A percentile compares a stretch with the other conserved stretches of the same genome.
These are phyloP conservation scores for Chloromyia formosa DNA, from an alignment of 2,888 invertebrate genomes.

Conservation along the genomic window DNA sequence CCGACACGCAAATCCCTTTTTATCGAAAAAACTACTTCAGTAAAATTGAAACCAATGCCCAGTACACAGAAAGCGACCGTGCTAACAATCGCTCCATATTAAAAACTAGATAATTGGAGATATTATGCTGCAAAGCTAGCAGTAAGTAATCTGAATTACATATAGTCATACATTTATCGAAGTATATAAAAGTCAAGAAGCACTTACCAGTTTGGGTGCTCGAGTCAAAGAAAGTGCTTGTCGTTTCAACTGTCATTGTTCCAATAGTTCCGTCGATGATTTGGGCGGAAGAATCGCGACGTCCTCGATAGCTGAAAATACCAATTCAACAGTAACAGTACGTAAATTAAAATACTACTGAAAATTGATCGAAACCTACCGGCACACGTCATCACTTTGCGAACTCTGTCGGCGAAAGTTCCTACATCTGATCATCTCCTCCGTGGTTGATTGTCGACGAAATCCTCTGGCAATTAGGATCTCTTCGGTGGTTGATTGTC, in stretches of 20 bases:
- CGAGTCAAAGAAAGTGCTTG: slow-evolving; percentile 91
- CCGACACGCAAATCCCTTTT: too few relatives aligned
- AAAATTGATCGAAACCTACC: slow-evolving; percentile 60
- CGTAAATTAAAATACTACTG: not conserved
- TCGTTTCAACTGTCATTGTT: slow-evolving; percentile 92
- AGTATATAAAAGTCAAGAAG: too few relatives aligned
- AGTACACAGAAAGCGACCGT: too few relatives aligned
- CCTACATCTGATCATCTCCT: slow-evolving; percentile 91
- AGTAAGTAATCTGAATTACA: too few relatives aligned
- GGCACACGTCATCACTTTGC: slow-evolving; percentile 83
- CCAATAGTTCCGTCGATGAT: slow-evolving; percentile 91
- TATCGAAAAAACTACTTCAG: too few relatives aligned
- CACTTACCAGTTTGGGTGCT: slow-evolving; percentile 91
- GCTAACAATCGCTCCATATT: too few relatives aligned
- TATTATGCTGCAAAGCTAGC: too few relatives aligned
- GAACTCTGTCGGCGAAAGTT: slow-evolving; percentile 91
- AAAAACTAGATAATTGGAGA: too few relatives aligned
- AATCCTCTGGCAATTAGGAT: slow-evolving; percentile 90
- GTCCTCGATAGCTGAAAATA: slow-evolving; percentile 61
- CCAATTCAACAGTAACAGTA: too few relatives aligned
- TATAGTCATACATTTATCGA: too few relatives aligned
- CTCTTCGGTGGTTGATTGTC: slow-evolving; percentile 92
- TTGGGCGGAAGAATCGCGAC: slow-evolving; percentile 84
- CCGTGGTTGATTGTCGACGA: slow-evolving; percentile 88
- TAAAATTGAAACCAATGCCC: too few relatives aligned